Conservation (phyloP, 2,113 vertebrate genomes). For the Phainopepla nitens region DNA sequence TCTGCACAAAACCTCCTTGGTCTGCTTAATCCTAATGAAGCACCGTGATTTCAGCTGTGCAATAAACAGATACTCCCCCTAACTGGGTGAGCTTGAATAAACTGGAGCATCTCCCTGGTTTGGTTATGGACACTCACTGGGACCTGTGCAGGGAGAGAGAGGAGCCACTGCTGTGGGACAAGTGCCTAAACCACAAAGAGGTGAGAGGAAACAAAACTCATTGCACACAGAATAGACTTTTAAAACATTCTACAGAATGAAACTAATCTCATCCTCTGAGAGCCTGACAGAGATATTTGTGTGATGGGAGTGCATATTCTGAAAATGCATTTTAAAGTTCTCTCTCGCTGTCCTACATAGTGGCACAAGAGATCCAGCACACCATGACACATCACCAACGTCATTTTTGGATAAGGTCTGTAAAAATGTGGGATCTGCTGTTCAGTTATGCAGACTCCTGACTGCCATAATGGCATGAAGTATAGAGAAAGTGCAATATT, state of each 20-base stretch:
- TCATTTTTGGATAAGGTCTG: background rate
- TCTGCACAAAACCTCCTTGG: background rate
- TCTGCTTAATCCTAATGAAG: background rate
- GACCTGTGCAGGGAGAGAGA: background rate
- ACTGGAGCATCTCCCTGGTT: background rate
- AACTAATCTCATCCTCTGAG: background rate
- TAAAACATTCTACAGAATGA: background rate
- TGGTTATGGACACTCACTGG: background rate
- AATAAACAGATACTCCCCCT: background rate
- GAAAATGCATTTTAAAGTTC: background rate
- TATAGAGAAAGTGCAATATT: background rate
- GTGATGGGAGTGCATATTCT: background rate
- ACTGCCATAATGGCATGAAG: background rate
- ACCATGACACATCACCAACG: rapidly evolving
- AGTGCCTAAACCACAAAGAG: background rate
- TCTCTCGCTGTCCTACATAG: background rate
- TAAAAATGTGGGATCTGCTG: background rate
- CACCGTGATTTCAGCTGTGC: rapidly evolving
- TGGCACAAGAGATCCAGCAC: background rate
- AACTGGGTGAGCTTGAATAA: background rate
- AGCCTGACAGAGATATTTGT: background rate
- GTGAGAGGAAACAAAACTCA: background rate
- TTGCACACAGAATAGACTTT: background rate
- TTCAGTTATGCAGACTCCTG: background rate
- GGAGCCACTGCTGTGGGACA: background rate